Conservation (phyloP, 2,797 vertebrate genomes). For the Cryptoblepharus egeriae region DNA sequence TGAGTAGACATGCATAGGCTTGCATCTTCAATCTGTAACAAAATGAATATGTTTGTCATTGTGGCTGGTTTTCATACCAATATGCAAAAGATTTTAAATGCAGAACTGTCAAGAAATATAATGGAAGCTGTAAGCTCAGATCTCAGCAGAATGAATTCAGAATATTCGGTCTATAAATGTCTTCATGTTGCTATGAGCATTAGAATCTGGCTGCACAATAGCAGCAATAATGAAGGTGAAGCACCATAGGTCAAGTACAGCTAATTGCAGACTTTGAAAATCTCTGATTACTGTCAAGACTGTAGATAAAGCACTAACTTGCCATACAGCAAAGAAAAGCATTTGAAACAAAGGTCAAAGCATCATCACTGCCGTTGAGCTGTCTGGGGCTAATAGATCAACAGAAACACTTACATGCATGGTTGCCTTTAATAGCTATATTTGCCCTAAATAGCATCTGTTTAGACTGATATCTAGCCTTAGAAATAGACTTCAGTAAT, state of each 20-base stretch:
- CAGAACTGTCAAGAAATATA: background rate
- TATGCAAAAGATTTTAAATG: background rate
- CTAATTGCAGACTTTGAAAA: slow-evolving; percentile 14
- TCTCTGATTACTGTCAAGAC: slow-evolving; percentile 35
- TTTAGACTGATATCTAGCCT: slow-evolving; percentile 56
- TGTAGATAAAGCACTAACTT: slow-evolving; percentile 6
- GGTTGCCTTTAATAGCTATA: slow-evolving; percentile 55
- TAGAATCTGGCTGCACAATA: background rate
- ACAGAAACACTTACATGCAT: slow-evolving; percentile 63
- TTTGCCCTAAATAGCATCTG: slow-evolving; percentile 59
- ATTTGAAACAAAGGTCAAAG: slow-evolving; percentile 43
- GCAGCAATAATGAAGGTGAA: slow-evolving; percentile 5
- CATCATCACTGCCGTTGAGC: slow-evolving; percentile 38
- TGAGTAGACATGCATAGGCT: too few species aligned
- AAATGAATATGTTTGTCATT: too few species aligned
- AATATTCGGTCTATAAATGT: background rate
- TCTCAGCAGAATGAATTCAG: background rate
- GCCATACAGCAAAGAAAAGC: slow-evolving; percentile 23
- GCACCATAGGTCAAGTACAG: slow-evolving; percentile 8
- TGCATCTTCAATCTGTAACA: too few species aligned
- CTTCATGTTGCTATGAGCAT: background rate
- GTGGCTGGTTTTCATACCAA: background rate
- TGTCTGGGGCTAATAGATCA: slow-evolving; percentile 49
- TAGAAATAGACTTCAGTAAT: slow-evolving; percentile 50
- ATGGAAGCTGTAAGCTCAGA: slow-evolving; percentile 20